Base-by-base conservation (phyloP, 1,140 invertebrate species). In the Penaeus vannamei region DNA sequence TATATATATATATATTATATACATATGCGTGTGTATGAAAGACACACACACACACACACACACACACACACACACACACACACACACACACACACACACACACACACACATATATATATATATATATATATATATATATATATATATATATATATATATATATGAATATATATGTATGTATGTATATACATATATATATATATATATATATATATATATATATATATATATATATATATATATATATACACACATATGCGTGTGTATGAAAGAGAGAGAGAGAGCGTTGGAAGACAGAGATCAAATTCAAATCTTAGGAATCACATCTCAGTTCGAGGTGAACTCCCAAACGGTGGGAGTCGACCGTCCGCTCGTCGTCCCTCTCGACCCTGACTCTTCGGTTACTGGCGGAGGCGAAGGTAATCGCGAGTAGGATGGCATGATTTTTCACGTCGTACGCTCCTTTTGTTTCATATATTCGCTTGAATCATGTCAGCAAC, bases 91-190 rank as follows among this genome's bases (percentile, higher is more conserved):
- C 17, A n/a, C 17, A n/a, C n/a, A n/a, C 17, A n/a, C n/a, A 17
- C n/a, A 64, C 17, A n/a, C 17, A 19, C n/a, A 19, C 17, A 64
- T 64, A 64, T 64, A 64, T n/a, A 64, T n/a, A 64, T 64, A 64
- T n/a, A 64, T 64, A 64, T 64, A 64, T n/a, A n/a, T 64, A 64
- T 64, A 64, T 64, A 64, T 64, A 64, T n/a, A 64, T 64, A 64
- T 64, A 64, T 64, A 17, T 64, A 64, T 19, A 17, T 64, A 64
- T 64, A 64, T 64, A 64, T 64, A 64, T 64, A 64, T 64, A 64
- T 64, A 64, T 64, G 62, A 19, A 64, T 64, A 64, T 64, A 64
- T n/a, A 64, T 64, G n/a, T 64, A 64, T 64, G n/a, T 64, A 64
- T 64, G n/a, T n/a, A 64, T n/a, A 64, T n/a, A 64, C n/a, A 64